Conservation (phyloP, 1,140 invertebrate genomes). For the Drosophila tropicalis region DNA sequence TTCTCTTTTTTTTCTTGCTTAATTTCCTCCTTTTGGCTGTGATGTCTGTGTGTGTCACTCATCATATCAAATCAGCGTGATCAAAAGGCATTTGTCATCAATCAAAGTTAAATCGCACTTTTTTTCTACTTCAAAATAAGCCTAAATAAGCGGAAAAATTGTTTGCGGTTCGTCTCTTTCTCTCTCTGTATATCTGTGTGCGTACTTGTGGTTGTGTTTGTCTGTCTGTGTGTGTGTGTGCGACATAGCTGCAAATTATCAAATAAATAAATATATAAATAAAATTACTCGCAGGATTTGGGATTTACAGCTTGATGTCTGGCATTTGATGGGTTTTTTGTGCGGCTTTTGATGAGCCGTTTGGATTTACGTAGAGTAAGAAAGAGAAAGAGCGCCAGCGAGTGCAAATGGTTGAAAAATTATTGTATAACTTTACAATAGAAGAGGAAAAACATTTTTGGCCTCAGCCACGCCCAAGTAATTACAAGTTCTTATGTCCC, state of each 20-base stretch:
- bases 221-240: conserved; percentile 29
- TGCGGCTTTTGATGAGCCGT: conserved; percentile 33
- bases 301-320: conserved; percentile 70
- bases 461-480: conserved; percentile 57
- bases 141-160: conserved; percentile 76
- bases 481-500: conserved; percentile 72
- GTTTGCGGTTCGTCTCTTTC: conserved; percentile 41
- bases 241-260: conserved; percentile 74
- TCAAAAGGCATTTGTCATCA: conserved; percentile 72
- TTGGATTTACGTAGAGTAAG: neutral
- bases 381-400: neutral
- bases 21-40: conserved; percentile 41
- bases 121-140: conserved; percentile 65
- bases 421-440: conserved; percentile 52
- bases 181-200: conserved; percentile 33
- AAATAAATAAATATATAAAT: conserved; percentile 67
- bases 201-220: conserved; percentile 26
- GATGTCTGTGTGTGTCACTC: conserved; percentile 46
- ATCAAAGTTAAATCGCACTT: conserved; percentile 75
- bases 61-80: conserved; percentile 39
- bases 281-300: conserved; percentile 74
- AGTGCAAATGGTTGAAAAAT: conserved; percentile 23
- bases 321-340: conserved; percentile 72
- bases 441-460: conserved; percentile 33
- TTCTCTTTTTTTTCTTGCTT: neutral